phyloP scores from a whole-genome alignment of 2,113 vertebrate genomes.

The Synodontis membranacea region DNA sequence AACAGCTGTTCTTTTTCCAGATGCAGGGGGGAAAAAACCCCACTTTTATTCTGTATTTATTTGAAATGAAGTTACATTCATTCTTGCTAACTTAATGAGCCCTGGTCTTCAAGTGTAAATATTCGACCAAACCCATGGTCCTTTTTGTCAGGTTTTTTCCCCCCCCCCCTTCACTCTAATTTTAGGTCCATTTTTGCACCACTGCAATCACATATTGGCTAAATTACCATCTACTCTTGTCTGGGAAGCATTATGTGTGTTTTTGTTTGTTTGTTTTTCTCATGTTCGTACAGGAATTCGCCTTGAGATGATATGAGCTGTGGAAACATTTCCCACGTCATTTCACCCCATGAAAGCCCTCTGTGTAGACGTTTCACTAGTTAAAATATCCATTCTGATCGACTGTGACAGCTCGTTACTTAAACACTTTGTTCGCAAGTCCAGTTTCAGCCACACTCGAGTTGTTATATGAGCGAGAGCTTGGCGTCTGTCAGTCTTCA shows the following conservation, averaged over 20 bases:
- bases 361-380: not conserved
- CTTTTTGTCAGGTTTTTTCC: not conserved
- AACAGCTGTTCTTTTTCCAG: not conserved
- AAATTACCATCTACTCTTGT: not conserved
- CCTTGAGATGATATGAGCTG: not conserved
- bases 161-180: not conserved
- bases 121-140: not conserved
- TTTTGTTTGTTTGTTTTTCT: not conserved
- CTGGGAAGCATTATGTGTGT: not conserved
- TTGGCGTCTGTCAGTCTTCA: constrained; percentile 6
- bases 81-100: not conserved
- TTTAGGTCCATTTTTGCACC: not conserved
- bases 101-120: not conserved
- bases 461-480: not conserved
- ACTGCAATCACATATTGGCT: not conserved
- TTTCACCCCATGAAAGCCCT: not conserved
- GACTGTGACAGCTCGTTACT: not conserved
- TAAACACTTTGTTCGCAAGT: not conserved
- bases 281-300: not conserved
- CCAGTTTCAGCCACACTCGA: not conserved
- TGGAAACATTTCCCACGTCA: not conserved
- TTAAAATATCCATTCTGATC: not conserved
- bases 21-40: not conserved
- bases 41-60: no score
- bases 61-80: not conserved